Evolutionary conservation across 2,113 vertebrate genomes (phyloP), one percentile per base, ranked within the genome.

Genomic region (Macquaria ambigua): DNA sequence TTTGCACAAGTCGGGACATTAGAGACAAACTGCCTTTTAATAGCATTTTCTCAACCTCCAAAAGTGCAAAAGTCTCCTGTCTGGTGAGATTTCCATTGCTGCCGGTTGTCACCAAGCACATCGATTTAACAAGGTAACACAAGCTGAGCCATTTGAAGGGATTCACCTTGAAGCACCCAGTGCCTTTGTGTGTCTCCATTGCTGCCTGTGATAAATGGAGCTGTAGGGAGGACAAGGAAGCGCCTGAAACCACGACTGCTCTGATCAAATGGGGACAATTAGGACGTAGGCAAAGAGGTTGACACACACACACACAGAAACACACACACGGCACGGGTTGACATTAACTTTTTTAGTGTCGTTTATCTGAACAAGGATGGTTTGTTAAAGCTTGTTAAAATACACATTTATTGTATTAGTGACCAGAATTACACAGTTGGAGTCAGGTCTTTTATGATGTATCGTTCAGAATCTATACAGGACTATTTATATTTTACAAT

Each of bases 51-150:
- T 52, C 23, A 86, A 83, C 63, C 79, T 78, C 23, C n/a, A 66
- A 21, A 67, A 2, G 31, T 69, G 83, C 67, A 79, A 84, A 90
- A 81, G 77, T 74, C 77, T 62, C 58, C 68, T 41, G 84, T 68
- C 81, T 63, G 43, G 52, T 56, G 71, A 87, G 77, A 88, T 86
- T 83, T 83, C 79, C 80, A 85, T 73, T 79, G 89, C 85, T 89
- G 81, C 77, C 37, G 58, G 70, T 83, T 92, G 87, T 93, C 90
- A 90, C 83, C 71, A 83, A 83, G 79, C 76, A 55, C 87, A 94
- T 93, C 75, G 88, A 94, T 94, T 94, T 92, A 89, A 92, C 92
- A 92, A 84, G 85, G 89, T 87, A 90, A 95, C 92, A 93, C 89
- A 93, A 92, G 85, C 82, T 75, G 85, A 91, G 88, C 87, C 80